phyloP scores from a whole-genome alignment of 2,113 vertebrate genomes.

The Leiothrix lutea region DNA sequence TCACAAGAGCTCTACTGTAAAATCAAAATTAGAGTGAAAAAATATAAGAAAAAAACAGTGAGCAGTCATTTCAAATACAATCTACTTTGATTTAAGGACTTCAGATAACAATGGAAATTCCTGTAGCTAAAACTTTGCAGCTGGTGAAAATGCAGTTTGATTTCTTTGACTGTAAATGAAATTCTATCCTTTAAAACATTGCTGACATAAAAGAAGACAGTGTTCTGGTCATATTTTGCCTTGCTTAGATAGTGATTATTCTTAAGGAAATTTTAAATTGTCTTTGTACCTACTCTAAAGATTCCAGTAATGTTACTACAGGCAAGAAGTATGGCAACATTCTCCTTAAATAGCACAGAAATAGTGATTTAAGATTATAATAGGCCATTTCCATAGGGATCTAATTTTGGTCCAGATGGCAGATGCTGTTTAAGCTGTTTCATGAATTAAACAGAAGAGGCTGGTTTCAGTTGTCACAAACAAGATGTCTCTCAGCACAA shows the following conservation, averaged over 20 bases:
- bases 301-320: not conserved
- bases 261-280: not conserved
- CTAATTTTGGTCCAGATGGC: conserved; percentile 34
- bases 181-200: not conserved
- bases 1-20: not conserved
- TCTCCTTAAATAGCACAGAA: conserved; percentile 7
- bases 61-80: not conserved
- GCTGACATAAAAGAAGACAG: not conserved
- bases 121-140: not conserved
- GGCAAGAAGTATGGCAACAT: not conserved
- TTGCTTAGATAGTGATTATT: not conserved
- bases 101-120: not conserved
- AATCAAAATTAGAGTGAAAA: not conserved
- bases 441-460: conserved; percentile 19
- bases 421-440: conserved; percentile 21
- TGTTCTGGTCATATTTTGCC: not conserved
- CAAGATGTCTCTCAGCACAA: not conserved
- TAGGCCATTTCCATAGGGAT: not conserved
- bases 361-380: conserved; percentile 17
- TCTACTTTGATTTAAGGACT: not conserved
- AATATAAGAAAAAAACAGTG: rapidly evolving
- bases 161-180: not conserved
- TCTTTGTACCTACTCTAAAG: not conserved
- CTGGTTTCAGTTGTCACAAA: not conserved
- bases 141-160: not conserved